Conservation (phyloP, 2,113 vertebrate genomes). For the Bubo bubo region DNA sequence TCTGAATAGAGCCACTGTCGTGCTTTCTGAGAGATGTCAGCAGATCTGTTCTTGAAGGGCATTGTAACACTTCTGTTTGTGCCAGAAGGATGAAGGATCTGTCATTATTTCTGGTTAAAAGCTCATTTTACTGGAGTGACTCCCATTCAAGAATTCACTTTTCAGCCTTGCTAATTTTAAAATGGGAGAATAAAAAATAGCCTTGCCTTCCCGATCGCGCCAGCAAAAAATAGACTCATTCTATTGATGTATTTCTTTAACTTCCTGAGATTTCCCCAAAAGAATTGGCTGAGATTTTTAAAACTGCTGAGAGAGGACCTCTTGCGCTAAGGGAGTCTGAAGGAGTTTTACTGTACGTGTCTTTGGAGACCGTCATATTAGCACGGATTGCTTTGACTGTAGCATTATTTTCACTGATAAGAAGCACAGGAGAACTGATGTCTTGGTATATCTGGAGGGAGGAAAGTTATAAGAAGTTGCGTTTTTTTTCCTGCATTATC, state of each 20-base stretch:
- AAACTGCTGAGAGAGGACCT: slow-evolving; percentile 33
- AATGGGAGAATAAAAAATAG: slow-evolving; percentile 22
- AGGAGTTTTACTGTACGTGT: not conserved
- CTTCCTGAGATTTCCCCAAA: slow-evolving; percentile 38
- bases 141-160: slow-evolving; percentile 58
- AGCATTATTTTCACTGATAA: slow-evolving; percentile 19
- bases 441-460: not conserved
- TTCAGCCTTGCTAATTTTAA: slow-evolving; percentile 63
- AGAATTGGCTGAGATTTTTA: slow-evolving; percentile 26
- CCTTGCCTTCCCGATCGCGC: not conserved
- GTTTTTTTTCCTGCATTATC: not conserved
- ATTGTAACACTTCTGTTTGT: slow-evolving; percentile 48
- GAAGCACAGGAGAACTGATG: not conserved
- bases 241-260: slow-evolving; percentile 31
- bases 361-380: not conserved
- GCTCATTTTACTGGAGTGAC: slow-evolving; percentile 51
- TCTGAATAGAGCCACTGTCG: not conserved
- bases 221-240: slow-evolving; percentile 8
- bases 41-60: slow-evolving; percentile 53
- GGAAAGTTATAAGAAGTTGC: not conserved
- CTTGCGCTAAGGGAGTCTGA: not conserved
- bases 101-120: slow-evolving; percentile 55
- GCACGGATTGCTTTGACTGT: not conserved
- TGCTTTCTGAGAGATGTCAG: slow-evolving; percentile 54
- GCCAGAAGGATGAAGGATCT: slow-evolving; percentile 50